Base-by-base conservation (phyloP, 2,113 vertebrate genomes). In the Perca flavescens region DNA sequence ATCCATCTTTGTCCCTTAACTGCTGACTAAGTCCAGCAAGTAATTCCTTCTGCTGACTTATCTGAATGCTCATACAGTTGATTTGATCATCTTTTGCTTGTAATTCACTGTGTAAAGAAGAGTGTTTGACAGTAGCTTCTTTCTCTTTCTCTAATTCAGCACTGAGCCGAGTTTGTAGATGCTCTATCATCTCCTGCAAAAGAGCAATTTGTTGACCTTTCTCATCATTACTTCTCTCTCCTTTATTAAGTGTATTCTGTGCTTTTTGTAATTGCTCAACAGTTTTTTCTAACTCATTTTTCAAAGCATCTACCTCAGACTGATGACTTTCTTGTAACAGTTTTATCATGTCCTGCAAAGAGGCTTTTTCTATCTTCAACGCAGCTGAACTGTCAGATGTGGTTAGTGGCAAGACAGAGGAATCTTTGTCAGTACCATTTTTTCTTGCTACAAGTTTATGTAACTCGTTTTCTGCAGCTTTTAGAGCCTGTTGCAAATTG, bases 21-120 rank as follows among this genome's bases (percentile, higher is more conserved):
- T 97, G 96, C 85, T 96, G 95, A 70, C 94, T 96, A 0, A 97
- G 91, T 58, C 92, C 89, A 57, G 95, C 75, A 12, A 97, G 93
- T 31, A 97, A 65, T 71, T 97, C 95, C 80, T 95, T 96, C 80
- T 97, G 96, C 83, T 97, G 96, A 85, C 66, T 92, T 9, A 95
- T 80, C 85, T 97, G 96, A 34, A 95, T 74, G 62, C 57, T 95
- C 88, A 97, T 88, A 40, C 87, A 90, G 86, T 78, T 60, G 0
- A 96, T 84, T 0, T 93, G 69, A 0, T 95, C 90, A 13, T 96
- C 94, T 92, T 96, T 96, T 16, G 77, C 77, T 28, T 83, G 88
- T 5, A 92, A 43, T 46, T 96, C 92, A 66, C 82, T 65, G 36
- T 63, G 65, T 43, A 95, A 88, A 77, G 68, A 85, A 0, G 66